These are phyloP conservation scores for Amphimedon queenslandica DNA, from an alignment of 37 sponge, comb jelly and placozoan genomes.

Conservation along the genomic window DNA sequence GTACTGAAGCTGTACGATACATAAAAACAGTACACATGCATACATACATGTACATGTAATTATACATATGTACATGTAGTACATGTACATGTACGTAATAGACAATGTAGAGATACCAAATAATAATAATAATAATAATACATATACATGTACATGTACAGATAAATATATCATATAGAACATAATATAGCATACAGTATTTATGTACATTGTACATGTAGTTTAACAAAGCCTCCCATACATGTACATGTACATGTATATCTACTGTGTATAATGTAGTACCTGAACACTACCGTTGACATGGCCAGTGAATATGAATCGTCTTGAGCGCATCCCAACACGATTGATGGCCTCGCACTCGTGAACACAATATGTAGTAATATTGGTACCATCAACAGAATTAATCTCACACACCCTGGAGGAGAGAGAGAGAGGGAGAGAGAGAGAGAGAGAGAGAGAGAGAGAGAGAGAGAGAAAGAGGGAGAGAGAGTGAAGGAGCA, in stretches of 20 bases:
- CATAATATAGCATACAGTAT: too few species aligned
- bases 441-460: background rate
- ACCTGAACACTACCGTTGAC: slow-evolving; percentile 87
- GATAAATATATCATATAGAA: too few species aligned
- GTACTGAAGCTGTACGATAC: too few species aligned
- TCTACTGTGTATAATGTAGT: background rate
- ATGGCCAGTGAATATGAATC: slow-evolving; percentile 95
- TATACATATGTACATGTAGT: too few species aligned
- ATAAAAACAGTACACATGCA: too few species aligned
- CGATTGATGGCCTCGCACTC: slow-evolving; percentile 93
- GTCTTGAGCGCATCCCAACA: slow-evolving; percentile 76
- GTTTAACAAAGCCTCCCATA: too few species aligned
- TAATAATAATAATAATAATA: too few species aligned
- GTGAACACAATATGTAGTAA: slow-evolving; percentile 85
- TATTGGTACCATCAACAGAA: slow-evolving; percentile 87
- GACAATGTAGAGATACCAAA: too few species aligned
- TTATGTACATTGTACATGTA: too few species aligned
- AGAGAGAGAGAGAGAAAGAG: background rate
- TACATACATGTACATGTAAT: too few species aligned
- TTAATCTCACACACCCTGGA: slow-evolving; percentile 84
- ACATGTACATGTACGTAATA: too few species aligned
- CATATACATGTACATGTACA: too few species aligned
- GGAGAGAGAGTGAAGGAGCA: background rate
- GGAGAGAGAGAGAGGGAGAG: background rate
- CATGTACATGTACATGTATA: background rate